These are phyloP conservation scores for Pseudorasbora parva DNA, from an alignment of 2,113 vertebrate species.

Conservation along the genomic window DNA sequence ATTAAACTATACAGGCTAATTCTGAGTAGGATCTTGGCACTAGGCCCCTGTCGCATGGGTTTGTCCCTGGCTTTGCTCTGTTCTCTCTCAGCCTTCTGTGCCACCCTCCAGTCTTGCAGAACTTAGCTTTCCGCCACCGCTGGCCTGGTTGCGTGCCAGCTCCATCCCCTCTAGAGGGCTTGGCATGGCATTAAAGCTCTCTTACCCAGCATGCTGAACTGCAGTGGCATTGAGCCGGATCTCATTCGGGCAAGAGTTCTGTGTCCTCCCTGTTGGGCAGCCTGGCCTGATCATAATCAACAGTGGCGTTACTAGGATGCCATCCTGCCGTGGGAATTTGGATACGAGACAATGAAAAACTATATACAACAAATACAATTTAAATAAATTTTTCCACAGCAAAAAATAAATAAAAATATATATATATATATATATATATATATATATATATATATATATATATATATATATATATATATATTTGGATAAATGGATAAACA, in stretches of 20 bases:
- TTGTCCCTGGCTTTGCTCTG: conserved; percentile 29
- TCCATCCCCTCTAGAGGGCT: conserved; percentile 57
- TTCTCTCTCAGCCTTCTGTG: conserved; percentile 42
- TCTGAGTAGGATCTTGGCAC: conserved; percentile 28
- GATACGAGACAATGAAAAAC: not conserved
- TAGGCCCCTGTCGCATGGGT: not conserved
- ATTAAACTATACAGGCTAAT: not conserved
- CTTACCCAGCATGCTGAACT: conserved; percentile 56
- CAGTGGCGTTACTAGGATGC: not conserved
- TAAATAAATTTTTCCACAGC: no score
- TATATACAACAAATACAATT: not conserved
- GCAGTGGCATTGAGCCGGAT: conserved; percentile 26
- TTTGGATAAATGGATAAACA: no score
- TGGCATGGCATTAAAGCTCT: conserved; percentile 57
- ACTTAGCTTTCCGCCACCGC: conserved; percentile 47
- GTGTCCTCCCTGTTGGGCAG: not conserved
- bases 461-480: no score
- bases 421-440: no score
- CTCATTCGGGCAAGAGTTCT: conserved; percentile 6
- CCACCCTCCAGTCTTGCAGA: conserved; percentile 55
- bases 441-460: no score
- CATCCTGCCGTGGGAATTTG: not conserved
- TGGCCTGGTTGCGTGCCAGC: conserved; percentile 49
- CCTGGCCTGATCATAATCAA: conserved; percentile 6
- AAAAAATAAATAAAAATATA: no score